Base-by-base conservation (phyloP, 2,113 vertebrate genomes). In the Chionomys nivalis region DNA sequence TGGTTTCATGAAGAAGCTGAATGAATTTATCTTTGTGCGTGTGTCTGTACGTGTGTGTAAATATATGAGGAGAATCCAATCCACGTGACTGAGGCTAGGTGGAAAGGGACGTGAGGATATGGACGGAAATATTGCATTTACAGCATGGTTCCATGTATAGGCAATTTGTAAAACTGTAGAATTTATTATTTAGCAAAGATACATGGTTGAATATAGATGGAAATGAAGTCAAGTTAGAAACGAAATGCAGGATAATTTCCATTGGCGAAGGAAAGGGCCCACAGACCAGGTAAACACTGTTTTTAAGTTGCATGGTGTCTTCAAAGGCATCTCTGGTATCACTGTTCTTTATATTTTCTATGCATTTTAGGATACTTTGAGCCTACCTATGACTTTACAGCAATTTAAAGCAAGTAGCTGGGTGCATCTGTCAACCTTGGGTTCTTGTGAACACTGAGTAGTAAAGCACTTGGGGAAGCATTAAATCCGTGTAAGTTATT, bases 401-500 rank as follows among this genome's bases (percentile, higher is more conserved):
- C 21, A 55, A 12, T 87, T 89, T 77, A 66, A 47, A 17, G 86
- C 92, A 89, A 70, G 1, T 52, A 75, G 24, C 52, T 73, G 55
- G n/a, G 9, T 10, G 31, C 92, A 81, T 33, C 11, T 66, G 65
- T 61, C n/a, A 68, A 4, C 39, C 36, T 90, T 91, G 47, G 17
- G 42, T 82, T 95, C 90, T 77, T 91, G 23, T 77, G 82, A 86
- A 24, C 85, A 90, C 90, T 42, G 87, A 89, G 79, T 42, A 47
- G 87, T 68, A 83, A 85, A 83, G 3, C 52, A 63, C 82, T 93
- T 94, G 85, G 82, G 82, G 44, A 93, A 77, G n/a, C 16, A 44
- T 77, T 93, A 91, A 73, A 72, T 94, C 78, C 28, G 87, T 77
- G 6, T n/a, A 89, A 87, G 28, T 91, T 87, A 95, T 95, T 95